Evolutionary conservation across 92 coral and sea anemone genomes (phyloP).

Genomic region (Porites rus): DNA sequence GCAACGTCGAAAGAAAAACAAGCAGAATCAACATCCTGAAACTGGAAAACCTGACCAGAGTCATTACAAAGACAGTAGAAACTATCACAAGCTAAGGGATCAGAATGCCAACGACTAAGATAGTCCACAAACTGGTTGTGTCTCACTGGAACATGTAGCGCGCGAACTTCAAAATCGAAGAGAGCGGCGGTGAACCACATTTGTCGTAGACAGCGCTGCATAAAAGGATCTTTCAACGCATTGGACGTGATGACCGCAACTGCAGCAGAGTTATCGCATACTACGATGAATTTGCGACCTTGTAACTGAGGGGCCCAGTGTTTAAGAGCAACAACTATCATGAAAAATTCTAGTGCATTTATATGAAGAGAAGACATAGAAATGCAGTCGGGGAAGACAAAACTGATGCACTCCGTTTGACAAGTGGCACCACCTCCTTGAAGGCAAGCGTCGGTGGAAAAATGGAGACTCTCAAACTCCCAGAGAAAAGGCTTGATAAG

Average conservation of each 20-base stretch:
- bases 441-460: constrained; percentile 33
- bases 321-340: background rate
- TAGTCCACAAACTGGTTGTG: constrained; percentile 29
- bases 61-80: background rate
- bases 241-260: constrained; percentile 22
- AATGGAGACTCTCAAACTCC: constrained; percentile 23
- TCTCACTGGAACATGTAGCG: constrained; percentile 28
- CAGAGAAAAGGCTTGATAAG: constrained; percentile 29
- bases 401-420: constrained; percentile 13
- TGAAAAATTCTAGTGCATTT: constrained; percentile 32
- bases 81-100: background rate
- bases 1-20: constrained; percentile 32
- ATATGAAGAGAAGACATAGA: background rate
- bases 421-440: constrained; percentile 34
- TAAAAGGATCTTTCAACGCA: constrained; percentile 23
- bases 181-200: constrained; percentile 47
- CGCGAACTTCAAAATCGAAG: constrained; percentile 35
- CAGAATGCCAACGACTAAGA: constrained; percentile 50
- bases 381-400: constrained; percentile 23
- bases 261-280: constrained; percentile 43
- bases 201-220: constrained; percentile 53
- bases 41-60: background rate
- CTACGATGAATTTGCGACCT: constrained; percentile 18
- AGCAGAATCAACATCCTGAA: constrained; percentile 19
- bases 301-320: constrained; percentile 40